Evolutionary conservation across 2,113 vertebrate genomes (phyloP).

Genomic region (Elaphurus davidianus): DNA sequence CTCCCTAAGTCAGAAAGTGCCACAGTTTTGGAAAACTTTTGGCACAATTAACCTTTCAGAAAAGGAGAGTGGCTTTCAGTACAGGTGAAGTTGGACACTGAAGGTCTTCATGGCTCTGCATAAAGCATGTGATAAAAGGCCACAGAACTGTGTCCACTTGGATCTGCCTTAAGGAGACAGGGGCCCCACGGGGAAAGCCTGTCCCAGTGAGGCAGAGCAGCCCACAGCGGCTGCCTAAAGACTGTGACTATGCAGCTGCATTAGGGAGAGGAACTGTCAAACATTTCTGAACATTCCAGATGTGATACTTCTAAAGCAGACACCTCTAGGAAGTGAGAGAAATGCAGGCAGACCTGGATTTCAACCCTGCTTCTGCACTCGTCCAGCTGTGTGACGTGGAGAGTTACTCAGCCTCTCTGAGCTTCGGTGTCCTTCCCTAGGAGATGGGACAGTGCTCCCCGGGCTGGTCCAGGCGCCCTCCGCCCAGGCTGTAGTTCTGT

Average conservation of each 20-base stretch:
- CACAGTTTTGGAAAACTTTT: not conserved
- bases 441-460: accelerated
- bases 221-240: accelerated
- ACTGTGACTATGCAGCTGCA: no score
- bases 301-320: not conserved
- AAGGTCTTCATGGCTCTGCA: not conserved
- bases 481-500: not conserved
- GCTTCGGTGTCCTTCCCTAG: not conserved
- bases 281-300: not conserved
- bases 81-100: not conserved
- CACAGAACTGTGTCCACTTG: not conserved
- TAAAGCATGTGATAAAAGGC: not conserved
- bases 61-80: not conserved
- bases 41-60: not conserved
- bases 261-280: not conserved
- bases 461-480: not conserved
- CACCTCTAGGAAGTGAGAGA: not conserved
- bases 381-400: not conserved
- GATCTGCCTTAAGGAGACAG: not conserved
- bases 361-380: not conserved
- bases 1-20: not conserved
- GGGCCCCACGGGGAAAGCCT: not conserved
- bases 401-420: not conserved
- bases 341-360: not conserved
- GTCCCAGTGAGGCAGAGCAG: not conserved